phyloP scores from a whole-genome alignment of 2,888 invertebrate species.

The Diplazon laetatorius region DNA sequence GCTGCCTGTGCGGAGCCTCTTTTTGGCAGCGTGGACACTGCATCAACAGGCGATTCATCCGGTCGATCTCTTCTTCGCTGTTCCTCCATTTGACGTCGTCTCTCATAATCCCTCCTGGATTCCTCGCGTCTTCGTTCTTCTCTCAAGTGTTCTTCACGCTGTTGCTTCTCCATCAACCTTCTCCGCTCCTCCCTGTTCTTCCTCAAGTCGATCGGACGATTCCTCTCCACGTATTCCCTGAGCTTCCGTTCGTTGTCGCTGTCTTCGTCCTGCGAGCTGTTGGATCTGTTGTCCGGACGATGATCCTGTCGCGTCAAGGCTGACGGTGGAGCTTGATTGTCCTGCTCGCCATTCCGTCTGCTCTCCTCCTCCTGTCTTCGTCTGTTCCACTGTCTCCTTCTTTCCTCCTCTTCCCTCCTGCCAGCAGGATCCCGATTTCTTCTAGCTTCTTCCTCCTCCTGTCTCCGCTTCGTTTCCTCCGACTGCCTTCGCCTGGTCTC shows the following conservation, averaged over 20 bases:
- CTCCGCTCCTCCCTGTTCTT: slow-evolving; percentile 28
- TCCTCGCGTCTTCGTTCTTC: slow-evolving; percentile 27
- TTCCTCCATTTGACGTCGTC: slow-evolving; percentile 25
- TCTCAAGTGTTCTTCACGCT: slow-evolving; percentile 6
- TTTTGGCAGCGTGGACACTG: slow-evolving; percentile 64
- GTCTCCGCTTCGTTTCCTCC: slow-evolving; percentile 34
- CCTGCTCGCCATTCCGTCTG: slow-evolving; percentile 47
- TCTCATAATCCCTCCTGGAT: background rate
- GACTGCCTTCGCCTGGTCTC: slow-evolving; percentile 61
- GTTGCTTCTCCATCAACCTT: slow-evolving; percentile 32
- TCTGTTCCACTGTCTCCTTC: slow-evolving; percentile 60
- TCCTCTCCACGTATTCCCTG: slow-evolving; percentile 70
- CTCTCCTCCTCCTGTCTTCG: slow-evolving; percentile 57
- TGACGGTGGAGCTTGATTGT: slow-evolving; percentile 40
- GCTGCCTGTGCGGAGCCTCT: slow-evolving; percentile 48
- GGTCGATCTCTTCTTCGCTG: slow-evolving; percentile 37
- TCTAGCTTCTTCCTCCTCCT: slow-evolving; percentile 36
- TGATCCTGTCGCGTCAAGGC: slow-evolving; percentile 48
- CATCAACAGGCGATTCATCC: slow-evolving; percentile 20
- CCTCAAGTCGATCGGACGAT: slow-evolving; percentile 68
- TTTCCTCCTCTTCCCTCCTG: slow-evolving; percentile 26
- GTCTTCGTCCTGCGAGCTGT: slow-evolving; percentile 35
- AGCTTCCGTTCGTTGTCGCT: slow-evolving; percentile 53
- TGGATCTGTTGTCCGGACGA: background rate
- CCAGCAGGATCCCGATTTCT: slow-evolving; percentile 21